phyloP scores from a whole-genome alignment of 2,113 vertebrate species.

The Takifugu bimaculatus region DNA sequence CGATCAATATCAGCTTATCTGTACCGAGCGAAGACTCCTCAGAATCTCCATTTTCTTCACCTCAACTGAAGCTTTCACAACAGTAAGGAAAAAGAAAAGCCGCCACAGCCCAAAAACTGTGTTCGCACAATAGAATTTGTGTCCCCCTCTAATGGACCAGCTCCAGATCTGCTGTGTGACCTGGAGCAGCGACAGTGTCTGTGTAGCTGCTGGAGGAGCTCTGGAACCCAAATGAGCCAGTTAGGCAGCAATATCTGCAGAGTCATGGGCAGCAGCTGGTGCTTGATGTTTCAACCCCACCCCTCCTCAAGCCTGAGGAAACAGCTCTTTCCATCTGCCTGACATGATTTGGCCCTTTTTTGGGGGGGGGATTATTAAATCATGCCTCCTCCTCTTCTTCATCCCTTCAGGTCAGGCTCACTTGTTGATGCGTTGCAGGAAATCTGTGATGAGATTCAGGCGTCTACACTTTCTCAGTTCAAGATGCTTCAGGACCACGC shows the following conservation, averaged over 20 bases:
- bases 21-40: conserved; percentile 26
- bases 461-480: conserved; percentile 8
- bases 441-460: conserved; percentile 7
- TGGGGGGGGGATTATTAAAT: conserved; percentile 42
- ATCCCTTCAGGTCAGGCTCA: conserved; percentile 42
- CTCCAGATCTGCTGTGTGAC: conserved; percentile 33
- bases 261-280: conserved; percentile 66
- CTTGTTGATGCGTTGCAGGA: conserved; percentile 54
- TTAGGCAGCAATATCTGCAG: conserved; percentile 44
- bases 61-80: conserved; percentile 9
- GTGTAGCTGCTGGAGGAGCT: conserved; percentile 29
- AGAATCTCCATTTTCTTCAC: conserved; percentile 39
- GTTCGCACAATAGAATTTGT: background rate
- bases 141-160: background rate
- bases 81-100: background rate
- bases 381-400: conserved; percentile 18
- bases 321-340: conserved; percentile 49
- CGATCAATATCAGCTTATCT: conserved; percentile 45
- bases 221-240: conserved; percentile 49
- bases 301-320: conserved; percentile 33
- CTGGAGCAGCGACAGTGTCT: conserved; percentile 4
- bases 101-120: background rate
- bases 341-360: conserved; percentile 56
- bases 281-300: conserved; percentile 40
- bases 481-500: conserved; percentile 43